These are phyloP conservation scores for Procavia capensis DNA, from an alignment of 2,113 vertebrate genomes.

Conservation along the genomic window DNA sequence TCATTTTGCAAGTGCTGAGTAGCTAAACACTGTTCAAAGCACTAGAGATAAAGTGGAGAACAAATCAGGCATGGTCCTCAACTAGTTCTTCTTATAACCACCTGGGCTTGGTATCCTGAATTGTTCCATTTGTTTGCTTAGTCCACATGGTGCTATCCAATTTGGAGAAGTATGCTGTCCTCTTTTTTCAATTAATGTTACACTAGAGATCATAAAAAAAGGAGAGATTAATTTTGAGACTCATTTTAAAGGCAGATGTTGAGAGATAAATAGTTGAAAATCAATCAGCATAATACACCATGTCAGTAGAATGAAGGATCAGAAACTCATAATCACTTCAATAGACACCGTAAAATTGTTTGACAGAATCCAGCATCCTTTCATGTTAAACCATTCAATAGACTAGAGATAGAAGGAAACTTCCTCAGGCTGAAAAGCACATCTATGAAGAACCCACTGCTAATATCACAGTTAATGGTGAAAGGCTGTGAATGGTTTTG, in stretches of 20 bases:
- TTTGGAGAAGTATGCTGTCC: slow-evolving; percentile 4
- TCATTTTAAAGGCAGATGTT: background rate
- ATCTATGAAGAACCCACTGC: no score
- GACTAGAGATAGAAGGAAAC: no score
- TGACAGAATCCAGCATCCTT: no score
- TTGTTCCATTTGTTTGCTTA: background rate
- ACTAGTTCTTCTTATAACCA: background rate
- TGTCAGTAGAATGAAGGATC: no score
- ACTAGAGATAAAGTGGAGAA: background rate
- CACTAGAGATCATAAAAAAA: background rate
- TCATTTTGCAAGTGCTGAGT: background rate
- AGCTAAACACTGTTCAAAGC: background rate
- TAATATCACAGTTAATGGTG: no score
- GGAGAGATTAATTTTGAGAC: background rate
- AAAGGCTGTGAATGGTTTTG: no score
- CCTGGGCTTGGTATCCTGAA: background rate
- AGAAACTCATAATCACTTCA: no score
- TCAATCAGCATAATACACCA: no score
- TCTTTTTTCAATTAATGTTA: background rate
- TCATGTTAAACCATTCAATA: no score
- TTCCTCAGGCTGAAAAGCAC: no score
- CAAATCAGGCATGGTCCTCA: background rate
- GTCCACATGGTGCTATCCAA: background rate
- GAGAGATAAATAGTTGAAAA: background rate
- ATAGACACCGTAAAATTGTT: no score